Base-by-base conservation (phyloP, 2,888 invertebrate species). In the Tanypteryx hageni region DNA sequence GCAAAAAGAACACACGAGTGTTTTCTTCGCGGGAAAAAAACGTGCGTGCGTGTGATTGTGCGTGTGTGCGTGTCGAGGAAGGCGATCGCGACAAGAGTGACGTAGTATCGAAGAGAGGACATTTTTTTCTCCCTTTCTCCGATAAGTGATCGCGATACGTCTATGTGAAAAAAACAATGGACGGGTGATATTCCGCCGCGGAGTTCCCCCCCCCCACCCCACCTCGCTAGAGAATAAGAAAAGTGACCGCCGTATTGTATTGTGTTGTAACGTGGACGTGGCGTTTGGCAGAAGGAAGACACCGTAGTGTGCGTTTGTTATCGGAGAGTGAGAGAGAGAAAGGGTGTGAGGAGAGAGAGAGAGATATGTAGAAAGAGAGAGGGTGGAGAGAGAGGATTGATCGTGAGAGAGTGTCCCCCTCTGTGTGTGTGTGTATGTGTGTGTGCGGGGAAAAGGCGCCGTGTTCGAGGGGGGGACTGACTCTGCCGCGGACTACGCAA, bases 311-410 rank as follows among this genome's bases (percentile, higher is more conserved):
- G 68, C 18, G 18, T 68, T 68, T 68, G 44, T 44, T 44, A 83
- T 1, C 9, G 64, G n/a, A 56, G 83, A 83, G 14, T 16, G 57
- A 18, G 56, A 56, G n/a, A 76, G n/a, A 16, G 76, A 44, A 5
- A 56, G 56, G 16, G 14, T 10, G n/a, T n/a, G 56, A 56, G 64
- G 11, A 11, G 44, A 2, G 83, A 83, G 56, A n/a, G 18, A 31
- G 86, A 61, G n/a, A n/a, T n/a, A n/a, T n/a, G n/a, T 31, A 61
- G 64, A 44, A 44, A 10, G 64, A 31, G 89, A 18, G 44, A 22
- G 82, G 76, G 44, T 93, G 92, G 92, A 92, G 93, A 93, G 94
- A 93, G 94, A 94, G 94, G 94, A 94, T 95, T 95, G 94, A 95
- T 94, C 94, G 92, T 82, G 92, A 82, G 92, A 84, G 64, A 86